phyloP scores from a whole-genome alignment of 2,113 vertebrate species.

The Bostrychus sinensis region DNA sequence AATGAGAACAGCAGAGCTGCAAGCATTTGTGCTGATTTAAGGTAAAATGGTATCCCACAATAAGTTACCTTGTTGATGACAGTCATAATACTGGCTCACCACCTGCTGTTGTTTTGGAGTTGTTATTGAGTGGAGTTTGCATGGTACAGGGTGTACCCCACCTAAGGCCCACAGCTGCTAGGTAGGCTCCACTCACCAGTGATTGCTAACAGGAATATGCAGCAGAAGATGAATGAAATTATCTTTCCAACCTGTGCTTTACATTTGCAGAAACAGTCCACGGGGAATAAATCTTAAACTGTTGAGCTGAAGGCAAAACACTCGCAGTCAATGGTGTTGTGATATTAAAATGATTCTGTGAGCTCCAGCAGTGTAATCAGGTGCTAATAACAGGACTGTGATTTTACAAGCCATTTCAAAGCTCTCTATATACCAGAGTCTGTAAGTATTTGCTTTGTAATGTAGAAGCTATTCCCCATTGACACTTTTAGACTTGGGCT shows the following conservation, averaged over 20 bases:
- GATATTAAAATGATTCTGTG: constrained; percentile 54
- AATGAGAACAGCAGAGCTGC: constrained; percentile 13
- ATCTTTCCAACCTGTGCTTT: constrained; percentile 53
- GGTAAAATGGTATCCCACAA: constrained; percentile 6
- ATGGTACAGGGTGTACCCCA: no score
- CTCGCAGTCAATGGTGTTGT: constrained; percentile 31
- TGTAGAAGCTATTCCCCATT: constrained; percentile 36
- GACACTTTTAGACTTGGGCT: constrained; percentile 45
- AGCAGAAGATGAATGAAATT: constrained; percentile 37
- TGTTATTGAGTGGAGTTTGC: constrained; percentile 12
- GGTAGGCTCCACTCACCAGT: no score
- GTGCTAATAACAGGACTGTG: constrained; percentile 69
- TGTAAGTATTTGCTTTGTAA: constrained; percentile 31
- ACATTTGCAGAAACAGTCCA: constrained; percentile 63
- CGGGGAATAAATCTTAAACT: no score
- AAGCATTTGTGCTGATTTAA: constrained; percentile 23
- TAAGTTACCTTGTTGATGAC: constrained; percentile 4
- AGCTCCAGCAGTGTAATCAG: constrained; percentile 68
- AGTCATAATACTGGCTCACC: constrained; percentile 23
- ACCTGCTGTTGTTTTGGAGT: constrained; percentile 31
- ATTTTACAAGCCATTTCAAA: constrained; percentile 72
- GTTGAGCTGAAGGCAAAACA: constrained; percentile 28
- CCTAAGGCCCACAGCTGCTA: no score
- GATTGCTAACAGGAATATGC: no score
- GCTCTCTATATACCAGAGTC: constrained; percentile 19